Base-by-base conservation (phyloP, 2,113 vertebrate genomes). In the Meleagris gallopavo region DNA sequence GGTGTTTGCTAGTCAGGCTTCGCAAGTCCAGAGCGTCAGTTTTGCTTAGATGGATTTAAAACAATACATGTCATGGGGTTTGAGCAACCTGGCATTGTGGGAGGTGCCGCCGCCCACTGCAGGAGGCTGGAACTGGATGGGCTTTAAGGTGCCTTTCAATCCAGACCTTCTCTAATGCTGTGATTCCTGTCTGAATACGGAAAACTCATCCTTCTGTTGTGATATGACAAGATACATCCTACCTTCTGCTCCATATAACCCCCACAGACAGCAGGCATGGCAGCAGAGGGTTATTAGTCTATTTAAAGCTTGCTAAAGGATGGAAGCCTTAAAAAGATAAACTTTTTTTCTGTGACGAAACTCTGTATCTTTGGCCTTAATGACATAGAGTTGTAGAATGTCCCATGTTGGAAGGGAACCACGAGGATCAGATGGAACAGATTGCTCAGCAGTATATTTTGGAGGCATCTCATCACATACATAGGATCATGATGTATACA, bases 401-500 rank as follows among this genome's bases (percentile, higher is more conserved):
- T 32, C 30, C 17, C 30, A 19, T 11, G 30, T 18, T 57, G 54
- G 17, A 18, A 18, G 54, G 54, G 54, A 19, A 18, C 54, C 54
- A 19, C 30, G 19, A 57, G 52, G 27, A 54, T 54, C 52, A 29
- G 29, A 2, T 16, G 41, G 71, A 65, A 6, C 9, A 65, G 30
- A 57, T 66, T 36, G 27, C 10, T 3, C 32, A 14, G 40, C 5
- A n/a, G 36, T n/a, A 57, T 77, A 24, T 3, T 38, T 78, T 76
- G 8, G 24, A 57, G 18, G 48, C 14, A 6, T 17, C 8, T 54
- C 38, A 0, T 34, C 21, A 34, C 6, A 0, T 11, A 17, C 20
- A 48, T 32, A 45, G 32, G 22, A 25, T 15, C 9, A 2, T 10
- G 22, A 4, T 60, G 46, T 17, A 18, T 27, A 8, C 20, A 16